phyloP scores from a whole-genome alignment of 2,797 vertebrate species.

The Taeniopygia guttata region DNA sequence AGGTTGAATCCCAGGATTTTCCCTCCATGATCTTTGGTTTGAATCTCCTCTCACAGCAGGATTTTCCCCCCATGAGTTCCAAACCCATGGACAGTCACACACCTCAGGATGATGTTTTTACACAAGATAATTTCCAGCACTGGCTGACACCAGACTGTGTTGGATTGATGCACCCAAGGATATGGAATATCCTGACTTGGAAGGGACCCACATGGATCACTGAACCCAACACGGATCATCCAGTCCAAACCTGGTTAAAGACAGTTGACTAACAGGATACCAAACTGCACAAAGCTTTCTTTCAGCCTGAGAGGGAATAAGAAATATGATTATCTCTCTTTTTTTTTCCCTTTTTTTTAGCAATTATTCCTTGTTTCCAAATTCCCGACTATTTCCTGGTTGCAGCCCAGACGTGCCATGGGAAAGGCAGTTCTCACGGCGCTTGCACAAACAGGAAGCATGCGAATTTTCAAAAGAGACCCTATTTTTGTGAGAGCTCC shows the following conservation, averaged over 20 bases:
- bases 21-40: accelerated
- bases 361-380: slow-evolving; percentile 34
- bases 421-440: slow-evolving; percentile 56
- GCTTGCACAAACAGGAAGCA: slow-evolving; percentile 66
- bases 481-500: slow-evolving; percentile 64
- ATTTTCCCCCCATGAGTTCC: accelerated
- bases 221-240: neutral
- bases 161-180: neutral
- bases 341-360: neutral
- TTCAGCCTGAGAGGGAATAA: neutral
- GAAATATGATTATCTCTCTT: neutral
- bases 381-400: slow-evolving; percentile 44
- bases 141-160: neutral
- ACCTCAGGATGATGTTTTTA: neutral
- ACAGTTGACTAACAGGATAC: neutral
- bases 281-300: neutral
- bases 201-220: neutral
- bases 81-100: neutral
- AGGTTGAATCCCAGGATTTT: neutral
- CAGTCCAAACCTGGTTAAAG: neutral
- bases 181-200: neutral
- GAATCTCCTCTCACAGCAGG: neutral
- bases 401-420: slow-evolving; percentile 35
- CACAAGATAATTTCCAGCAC: neutral
- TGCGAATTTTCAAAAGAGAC: slow-evolving; percentile 57